Percentiles rank a stretch among this genome's conserved stretches.
These are phyloP conservation scores for Euleptes europaea DNA, from an alignment of 2,113 vertebrate species.

Conservation along the genomic window DNA sequence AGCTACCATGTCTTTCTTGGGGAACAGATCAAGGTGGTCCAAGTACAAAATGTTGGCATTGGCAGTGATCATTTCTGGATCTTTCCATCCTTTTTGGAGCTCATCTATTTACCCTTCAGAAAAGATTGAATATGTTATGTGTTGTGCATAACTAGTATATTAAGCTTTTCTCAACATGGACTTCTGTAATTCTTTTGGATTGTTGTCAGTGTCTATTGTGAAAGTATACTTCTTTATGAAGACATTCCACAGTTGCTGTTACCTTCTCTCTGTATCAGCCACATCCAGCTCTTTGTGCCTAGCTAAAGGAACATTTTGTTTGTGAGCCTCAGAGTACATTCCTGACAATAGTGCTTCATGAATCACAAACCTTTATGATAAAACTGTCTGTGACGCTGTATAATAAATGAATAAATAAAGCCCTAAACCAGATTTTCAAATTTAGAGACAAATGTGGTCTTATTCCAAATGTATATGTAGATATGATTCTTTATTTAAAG, in stretches of 20 bases:
- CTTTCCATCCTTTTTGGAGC: neutral
- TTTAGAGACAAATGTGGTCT: neutral
- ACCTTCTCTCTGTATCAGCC: neutral
- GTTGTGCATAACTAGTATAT: neutral
- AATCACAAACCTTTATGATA: neutral
- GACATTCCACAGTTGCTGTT: neutral
- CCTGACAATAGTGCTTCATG: neutral
- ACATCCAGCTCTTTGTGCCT: neutral
- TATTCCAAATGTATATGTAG: neutral
- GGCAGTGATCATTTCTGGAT: neutral
- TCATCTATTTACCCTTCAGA: neutral
- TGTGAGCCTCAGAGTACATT: neutral
- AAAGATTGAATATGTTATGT: neutral
- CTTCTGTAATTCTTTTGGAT: constrained; percentile 17
- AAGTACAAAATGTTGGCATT: neutral
- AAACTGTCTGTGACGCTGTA: neutral
- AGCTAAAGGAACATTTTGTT: neutral
- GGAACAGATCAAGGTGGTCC: neutral
- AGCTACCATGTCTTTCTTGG: neutral
- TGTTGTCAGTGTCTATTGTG: neutral
- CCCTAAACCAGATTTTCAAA: neutral
- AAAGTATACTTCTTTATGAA: neutral
- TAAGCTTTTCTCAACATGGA: neutral
- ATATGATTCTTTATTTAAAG: neutral
- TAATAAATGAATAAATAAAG: neutral